Evolutionary conservation across 1,140 invertebrate genomes (phyloP).

Genomic region (Theocolax elegans): DNA sequence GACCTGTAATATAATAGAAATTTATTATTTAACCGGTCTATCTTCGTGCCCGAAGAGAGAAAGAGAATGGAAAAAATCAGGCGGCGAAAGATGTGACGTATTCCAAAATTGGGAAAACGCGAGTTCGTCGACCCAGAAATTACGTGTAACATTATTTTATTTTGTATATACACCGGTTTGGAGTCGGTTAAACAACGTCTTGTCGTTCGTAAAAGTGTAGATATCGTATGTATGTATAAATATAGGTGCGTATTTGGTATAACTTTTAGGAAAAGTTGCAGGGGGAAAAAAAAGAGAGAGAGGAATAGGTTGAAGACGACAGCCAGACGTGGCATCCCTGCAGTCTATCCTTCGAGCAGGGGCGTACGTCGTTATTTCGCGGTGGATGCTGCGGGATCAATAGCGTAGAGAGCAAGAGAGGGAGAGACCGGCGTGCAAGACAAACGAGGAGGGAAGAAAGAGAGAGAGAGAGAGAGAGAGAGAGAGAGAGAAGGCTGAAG

Average conservation of each 20-base stretch:
- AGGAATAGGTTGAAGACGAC: neutral
- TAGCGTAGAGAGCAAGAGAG: slow-evolving; percentile 61
- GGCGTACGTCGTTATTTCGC: slow-evolving; percentile 67
- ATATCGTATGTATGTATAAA: too few relatives aligned
- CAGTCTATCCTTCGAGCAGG: slow-evolving; percentile 39
- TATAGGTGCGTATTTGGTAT: too few relatives aligned
- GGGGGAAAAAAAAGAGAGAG: neutral
- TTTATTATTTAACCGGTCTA: neutral
- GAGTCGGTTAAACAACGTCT: too few relatives aligned
- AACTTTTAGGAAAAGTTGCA: too few relatives aligned
- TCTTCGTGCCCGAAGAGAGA: neutral
- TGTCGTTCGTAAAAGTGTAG: too few relatives aligned
- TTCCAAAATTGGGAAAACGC: neutral
- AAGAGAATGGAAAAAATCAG: neutral
- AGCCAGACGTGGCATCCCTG: neutral
- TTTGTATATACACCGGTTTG: too few relatives aligned
- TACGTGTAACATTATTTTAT: too few relatives aligned
- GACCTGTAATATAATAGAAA: neutral
- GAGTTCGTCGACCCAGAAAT: neutral
- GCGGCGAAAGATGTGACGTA: neutral
- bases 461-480: slow-evolving; percentile 44
- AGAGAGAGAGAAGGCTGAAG: slow-evolving; percentile 48
- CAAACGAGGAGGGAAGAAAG: slow-evolving; percentile 36
- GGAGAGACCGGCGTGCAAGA: slow-evolving; percentile 44
- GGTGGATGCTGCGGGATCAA: slow-evolving; percentile 69